Evolutionary conservation across 2,888 invertebrate genomes (phyloP), one percentile per base, ranked within the genome.

Genomic region (Diaphora mendica): DNA sequence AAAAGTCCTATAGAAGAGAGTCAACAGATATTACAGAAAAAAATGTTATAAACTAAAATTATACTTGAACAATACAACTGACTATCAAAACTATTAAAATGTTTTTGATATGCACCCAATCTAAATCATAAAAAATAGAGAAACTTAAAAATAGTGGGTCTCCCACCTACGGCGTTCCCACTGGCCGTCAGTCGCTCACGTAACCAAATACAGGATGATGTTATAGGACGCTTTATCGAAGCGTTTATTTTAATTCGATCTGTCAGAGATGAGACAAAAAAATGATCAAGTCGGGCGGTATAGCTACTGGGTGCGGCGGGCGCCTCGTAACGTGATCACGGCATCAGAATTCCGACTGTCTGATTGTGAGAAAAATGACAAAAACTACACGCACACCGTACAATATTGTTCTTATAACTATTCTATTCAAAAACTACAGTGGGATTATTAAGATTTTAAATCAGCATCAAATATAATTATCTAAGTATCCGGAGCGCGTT

Each of bases 171-270:
- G 82, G 92, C 89, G 94, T 93, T 95, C 94, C 94, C 94, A 92
- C 90, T 91, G 92, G 88, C 88, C 91, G 91, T 93, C 93, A 91
- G 87, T 90, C 89, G 90, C 87, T 92, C 94, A 92, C 94, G 95
- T 92, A 95, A 94, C 95, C 92, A 93, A 95, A 95, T 94, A 95
- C 92, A 93, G 92, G 92, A 91, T 91, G 92, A 93, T 93, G 92
- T 91, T 94, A 91, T 93, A 92, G 92, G 92, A 94, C 92, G 94
- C 92, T 90, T 92, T 94, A 94, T 94, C 94, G 91, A 87, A 94
- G 91, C 95, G 94, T 95, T 95, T 95, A 95, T 95, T 95, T 94
- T 95, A 95, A 95, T 95, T 95, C 91, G 95, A 95, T 94, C 94
- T 95, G 95, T 95, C 95, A 95, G 95, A 91, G 89, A 90, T 89